Evolutionary conservation across 2,888 invertebrate genomes (phyloP), one percentile per base, ranked within the genome.

Genomic region (Stenodera caucasica): DNA sequence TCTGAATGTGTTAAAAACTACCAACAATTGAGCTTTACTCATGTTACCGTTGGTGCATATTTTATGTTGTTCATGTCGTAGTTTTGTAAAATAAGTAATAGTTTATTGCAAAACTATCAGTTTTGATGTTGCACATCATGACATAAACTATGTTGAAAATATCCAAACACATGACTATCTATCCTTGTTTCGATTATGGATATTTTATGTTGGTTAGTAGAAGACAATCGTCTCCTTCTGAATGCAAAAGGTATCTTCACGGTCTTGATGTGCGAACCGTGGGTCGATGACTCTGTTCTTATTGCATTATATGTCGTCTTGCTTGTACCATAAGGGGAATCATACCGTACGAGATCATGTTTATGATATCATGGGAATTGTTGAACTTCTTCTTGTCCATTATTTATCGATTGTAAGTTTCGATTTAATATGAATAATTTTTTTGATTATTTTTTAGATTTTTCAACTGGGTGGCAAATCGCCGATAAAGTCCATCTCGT

Each of bases 321-420:
- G 69, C 67, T 72, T 71, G 70, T 69, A 70, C 77, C 77, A 77
- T 77, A 77, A 77, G 72, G 72, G 75, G 76, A 74, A 76, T 77
- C 74, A 77, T 76, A 74, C 76, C 77, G 75, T 76, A 75, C 72
- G 71, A 72, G 75, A 70, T 70, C 74, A 71, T 72, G 75, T 76
- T 76, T 76, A 72, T 72, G 74, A 74, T 73, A 74, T 72, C 75
- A 76, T 75, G 75, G 74, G 76, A 77, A 75, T 72, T 64, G 64
- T 52, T 33, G 32, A 26, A 45, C 45, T 45, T 45, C 21, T 45
- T 11, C 18, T 40, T 45, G 45, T 45, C 45, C 18, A 21, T 18
- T 21, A 9, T 45, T 45, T 45, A 45, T 45, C 45, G 45, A 45
- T 45, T 11, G 21, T 21, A 14, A 9, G 37, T 8, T 7, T 45